These are phyloP conservation scores for Nebria ingens DNA, from an alignment of 1,140 invertebrate species.

Conservation along the genomic window DNA sequence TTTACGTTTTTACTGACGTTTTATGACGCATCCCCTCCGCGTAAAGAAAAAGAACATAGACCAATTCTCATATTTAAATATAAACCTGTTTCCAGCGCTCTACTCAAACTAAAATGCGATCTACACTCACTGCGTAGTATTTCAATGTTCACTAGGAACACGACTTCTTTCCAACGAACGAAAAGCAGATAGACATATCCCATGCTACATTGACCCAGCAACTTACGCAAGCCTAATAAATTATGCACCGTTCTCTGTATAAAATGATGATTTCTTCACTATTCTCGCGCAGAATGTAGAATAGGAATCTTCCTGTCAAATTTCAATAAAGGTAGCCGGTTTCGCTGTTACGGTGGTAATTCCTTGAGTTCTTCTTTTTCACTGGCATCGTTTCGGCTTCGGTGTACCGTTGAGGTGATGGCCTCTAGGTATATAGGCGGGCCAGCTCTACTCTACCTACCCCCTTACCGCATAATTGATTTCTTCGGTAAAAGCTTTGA, in stretches of 20 bases:
- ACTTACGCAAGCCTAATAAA: neutral
- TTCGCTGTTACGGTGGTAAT: neutral
- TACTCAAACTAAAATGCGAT: too few relatives aligned
- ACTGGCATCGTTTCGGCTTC: neutral
- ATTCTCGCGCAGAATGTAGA: neutral
- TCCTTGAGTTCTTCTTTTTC: neutral
- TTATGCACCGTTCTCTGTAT: neutral
- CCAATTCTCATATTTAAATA: too few relatives aligned
- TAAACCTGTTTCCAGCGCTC: too few relatives aligned
- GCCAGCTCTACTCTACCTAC: neutral
- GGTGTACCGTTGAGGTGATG: neutral
- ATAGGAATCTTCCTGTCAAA: neutral
- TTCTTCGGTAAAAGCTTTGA: conserved; percentile 5
- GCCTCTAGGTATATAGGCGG: neutral
- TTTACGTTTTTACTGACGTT: too few relatives aligned
- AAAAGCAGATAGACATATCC: too few relatives aligned
- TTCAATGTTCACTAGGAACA: too few relatives aligned
- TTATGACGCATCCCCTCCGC: too few relatives aligned
- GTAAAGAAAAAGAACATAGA: too few relatives aligned
- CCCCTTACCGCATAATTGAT: conserved; percentile 4
- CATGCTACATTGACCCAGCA: too few relatives aligned
- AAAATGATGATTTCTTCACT: neutral
- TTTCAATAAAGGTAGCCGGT: neutral
- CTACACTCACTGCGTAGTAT: too few relatives aligned
- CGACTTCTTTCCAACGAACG: too few relatives aligned